Base-by-base conservation (phyloP, 92 coral and sea anemone species). In the Siderastrea radians region DNA sequence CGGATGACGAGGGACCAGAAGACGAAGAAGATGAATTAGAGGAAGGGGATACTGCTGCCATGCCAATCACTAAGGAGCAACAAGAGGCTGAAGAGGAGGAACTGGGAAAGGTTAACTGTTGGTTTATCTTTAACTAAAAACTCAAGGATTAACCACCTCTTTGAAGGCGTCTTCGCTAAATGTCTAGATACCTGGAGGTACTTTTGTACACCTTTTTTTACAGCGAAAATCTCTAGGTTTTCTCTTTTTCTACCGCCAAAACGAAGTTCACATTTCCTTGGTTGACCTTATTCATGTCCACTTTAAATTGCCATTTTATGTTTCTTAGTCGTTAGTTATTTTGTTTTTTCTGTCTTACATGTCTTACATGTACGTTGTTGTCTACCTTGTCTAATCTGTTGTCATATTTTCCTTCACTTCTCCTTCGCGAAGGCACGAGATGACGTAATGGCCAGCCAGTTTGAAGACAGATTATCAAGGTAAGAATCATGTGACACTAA, bases 21-120 rank as follows among this genome's bases (percentile, higher is more conserved):
- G 88, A 86, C 87, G 94, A 82, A 54, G 90, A 86, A 48, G 88
- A 81, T 49, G 68, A 80, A 51, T 93, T 91, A 69, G 96, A 79
- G 10, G 96, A 77, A 2, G 94, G 76, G 64, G 92, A 80, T 49
- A 88, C 84, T 17, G 95, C 96, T 55, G 96, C 94, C 57, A 16
- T 74, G 66, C 96, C 99, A 44, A 82, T 98, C 17, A 82, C 93
- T 10, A 95, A 92, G 58, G 98, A 96, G 88, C 96, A 98, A 86
- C 93, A 88, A 51, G 99, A 95, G 67, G 98, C 92, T 3, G 99
- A 98, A 82, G 98, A 96, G 80, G 99, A 98, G 82, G 96, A 94
- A 43, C 98, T 98, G 44, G 99, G 99, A 64, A 94, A 96, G 95
- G 98, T 93, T 12, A 2, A 50, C 38, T n/a, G 93, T 75, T 74